Evolutionary conservation across 2,113 vertebrate genomes (phyloP), one percentile per base, ranked within the genome.

Genomic region (Plectropomus leopardus): DNA sequence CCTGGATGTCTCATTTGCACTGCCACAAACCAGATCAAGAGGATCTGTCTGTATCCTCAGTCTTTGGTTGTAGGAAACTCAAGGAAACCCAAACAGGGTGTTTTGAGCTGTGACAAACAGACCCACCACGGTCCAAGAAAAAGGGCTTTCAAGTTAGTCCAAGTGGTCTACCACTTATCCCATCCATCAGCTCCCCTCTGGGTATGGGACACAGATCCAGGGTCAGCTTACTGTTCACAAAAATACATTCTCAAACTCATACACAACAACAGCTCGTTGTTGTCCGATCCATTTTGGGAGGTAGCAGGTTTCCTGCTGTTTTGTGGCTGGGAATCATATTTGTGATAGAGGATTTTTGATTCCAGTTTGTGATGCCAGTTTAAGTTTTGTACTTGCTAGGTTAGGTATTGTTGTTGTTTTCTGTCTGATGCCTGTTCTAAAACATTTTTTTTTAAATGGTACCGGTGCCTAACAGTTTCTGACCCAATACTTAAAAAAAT

Each of bases 131-230:
- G 76, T 82, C 83, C 76, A 71, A 69, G 77, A 73, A 72, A 65
- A 71, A 85, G 40, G 26, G 72, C 90, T 94, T 94, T 94, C 78
- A 92, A 86, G 80, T 85, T 63, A 40, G 53, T 78, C 91, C 90
- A 94, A 90, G 69, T 72, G 75, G 71, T 89, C 78, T 47, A 75
- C 73, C 72, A 40, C 80, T 87, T 68, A 61, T 84, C 53, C 65
- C 74, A 83, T 91, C 84, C 76, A 60, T 87, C 88, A 87, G 69
- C 51, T 68, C 64, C 69, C 78, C 84, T 86, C 61, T 80, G 82
- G 78, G 78, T 76, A 59, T 64, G 48, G 69, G 51, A 83, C 82
- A 72, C 66, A 73, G 34, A 86, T 71, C 50, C 74, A 88, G 75
- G 89, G 68, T 87, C 87, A 90, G 42, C 58, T 85, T 58, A n/a